Percentiles rank a stretch among this genome's conserved stretches.
phyloP scores from a whole-genome alignment of 2,113 vertebrate species.

The Paedocypris sp. region DNA sequence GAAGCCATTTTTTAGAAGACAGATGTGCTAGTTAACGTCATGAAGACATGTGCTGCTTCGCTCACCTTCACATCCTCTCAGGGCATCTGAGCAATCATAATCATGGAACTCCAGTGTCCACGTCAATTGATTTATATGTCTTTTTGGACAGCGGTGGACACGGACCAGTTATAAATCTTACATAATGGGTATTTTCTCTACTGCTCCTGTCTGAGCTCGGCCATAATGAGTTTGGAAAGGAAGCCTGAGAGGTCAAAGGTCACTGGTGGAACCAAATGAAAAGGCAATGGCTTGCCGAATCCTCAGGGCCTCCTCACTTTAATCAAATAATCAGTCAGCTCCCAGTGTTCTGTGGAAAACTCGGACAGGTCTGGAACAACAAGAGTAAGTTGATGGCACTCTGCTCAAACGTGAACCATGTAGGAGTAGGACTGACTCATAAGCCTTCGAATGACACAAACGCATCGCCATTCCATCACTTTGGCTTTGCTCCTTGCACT shows the following conservation, averaged over 20 bases:
- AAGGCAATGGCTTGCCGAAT: slow-evolving; percentile 8
- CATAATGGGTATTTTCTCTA: slow-evolving; percentile 27
- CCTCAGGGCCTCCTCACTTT: not conserved
- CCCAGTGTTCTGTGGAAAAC: not conserved
- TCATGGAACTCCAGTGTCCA: slow-evolving; percentile 15
- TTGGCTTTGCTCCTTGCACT: no score
- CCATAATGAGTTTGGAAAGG: slow-evolving; percentile 19
- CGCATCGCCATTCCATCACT: no score
- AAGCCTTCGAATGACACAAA: no score
- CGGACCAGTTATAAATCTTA: slow-evolving; percentile 33
- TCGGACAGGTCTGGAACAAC: not conserved
- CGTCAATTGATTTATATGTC: slow-evolving; percentile 38
- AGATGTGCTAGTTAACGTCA: slow-evolving; percentile 5
- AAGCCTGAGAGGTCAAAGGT: slow-evolving; percentile 29
- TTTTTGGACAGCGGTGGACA: slow-evolving; percentile 28
- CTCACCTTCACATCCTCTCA: slow-evolving; percentile 25
- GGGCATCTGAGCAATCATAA: slow-evolving; percentile 21
- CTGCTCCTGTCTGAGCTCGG: slow-evolving; percentile 30
- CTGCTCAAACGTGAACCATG: no score
- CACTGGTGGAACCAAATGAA: slow-evolving; percentile 29
- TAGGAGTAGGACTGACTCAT: no score
- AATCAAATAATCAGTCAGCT: slow-evolving; percentile 24
- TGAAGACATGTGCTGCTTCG: not conserved
- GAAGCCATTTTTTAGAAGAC: slow-evolving; percentile 1
- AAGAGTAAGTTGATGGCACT: no score